Base-by-base conservation (phyloP, 2,797 vertebrate species). In the Melanotaenia trifasciata region DNA sequence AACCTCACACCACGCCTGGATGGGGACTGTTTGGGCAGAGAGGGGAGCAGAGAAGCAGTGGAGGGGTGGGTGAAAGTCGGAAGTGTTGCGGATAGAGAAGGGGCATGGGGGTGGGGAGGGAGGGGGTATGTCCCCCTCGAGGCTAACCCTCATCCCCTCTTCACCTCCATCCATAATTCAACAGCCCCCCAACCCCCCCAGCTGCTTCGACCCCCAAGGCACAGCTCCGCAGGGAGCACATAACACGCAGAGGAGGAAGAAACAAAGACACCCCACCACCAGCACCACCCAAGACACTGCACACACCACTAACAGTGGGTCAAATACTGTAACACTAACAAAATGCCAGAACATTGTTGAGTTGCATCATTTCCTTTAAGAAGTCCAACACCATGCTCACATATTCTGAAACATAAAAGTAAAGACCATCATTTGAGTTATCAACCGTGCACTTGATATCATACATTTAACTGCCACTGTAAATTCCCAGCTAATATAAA, bases 81-180 rank as follows among this genome's bases (percentile, higher is more conserved):
- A 70, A 80, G 73, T 78, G 70, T 81, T 74, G 67, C 63, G 74
- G 70, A 63, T 64, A 56, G 70, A 45, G 70, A 9, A 9, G 35
- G 35, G 8, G 35, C 26, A 28, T 33, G 33, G 33, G 5, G 33
- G 33, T 33, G 33, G 36, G 26, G 26, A 28, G 2, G 36, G 36
- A 2, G 36, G 36, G 84, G 74, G 74, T 81, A 71, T 84, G 28
- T 20, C 84, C 40, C 54, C 38, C 87, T 65, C 1, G 79, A 90
- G 91, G 87, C 86, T 76, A 87, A 74, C 87, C 84, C 90, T 89
- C 89, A 85, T 89, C 89, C 87, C 91, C 82, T 90, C 87, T 91
- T 92, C 92, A 94, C 92, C 93, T 87, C 88, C 87, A 94, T 95
- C 93, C 93, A 95, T 95, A 94, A 95, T 95, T 94, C 94, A 95